A percentile compares a stretch with the other conserved stretches of the same genome.
Evolutionary conservation across 2,797 vertebrate genomes (phyloP).

Genomic region (Uromys caudimaculatus): DNA sequence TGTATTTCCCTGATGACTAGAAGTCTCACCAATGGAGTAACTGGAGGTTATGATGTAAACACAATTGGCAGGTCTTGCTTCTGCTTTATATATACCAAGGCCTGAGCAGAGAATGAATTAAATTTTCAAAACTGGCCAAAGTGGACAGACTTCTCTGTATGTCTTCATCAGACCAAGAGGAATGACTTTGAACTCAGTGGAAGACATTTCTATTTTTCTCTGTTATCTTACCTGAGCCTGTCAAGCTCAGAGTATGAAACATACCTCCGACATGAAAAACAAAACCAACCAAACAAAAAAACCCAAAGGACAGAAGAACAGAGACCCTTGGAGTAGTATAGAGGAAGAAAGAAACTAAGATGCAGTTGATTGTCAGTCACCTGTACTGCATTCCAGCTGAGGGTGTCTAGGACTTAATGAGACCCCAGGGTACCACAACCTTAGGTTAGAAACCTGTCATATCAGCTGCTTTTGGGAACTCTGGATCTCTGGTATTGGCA

Average conservation of each 20-base stretch:
- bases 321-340: not conserved
- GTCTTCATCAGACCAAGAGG: not conserved
- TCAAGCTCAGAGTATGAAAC: not conserved
- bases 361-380: not conserved
- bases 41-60: not conserved
- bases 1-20: slow-evolving; percentile 2
- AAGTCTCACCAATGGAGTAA: not conserved
- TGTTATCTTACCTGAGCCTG: not conserved
- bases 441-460: slow-evolving; percentile 46
- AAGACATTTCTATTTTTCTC: slow-evolving; percentile 17
- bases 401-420: slow-evolving; percentile 56
- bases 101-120: slow-evolving; percentile 37
- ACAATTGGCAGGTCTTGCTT: slow-evolving; percentile 32
- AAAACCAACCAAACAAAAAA: too few relatives aligned
- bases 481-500: slow-evolving; percentile 23
- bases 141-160: not conserved
- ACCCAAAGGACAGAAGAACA: not conserved
- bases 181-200: not conserved
- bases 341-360: not conserved
- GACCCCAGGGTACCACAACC: not conserved
- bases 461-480: slow-evolving; percentile 46
- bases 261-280: slow-evolving; percentile 13
- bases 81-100: slow-evolving; percentile 6
- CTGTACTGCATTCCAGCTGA: slow-evolving; percentile 56
- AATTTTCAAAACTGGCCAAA: slow-evolving; percentile 22